Conservation (phyloP, 2,797 vertebrate genomes). For the Neoniphon sammara region DNA sequence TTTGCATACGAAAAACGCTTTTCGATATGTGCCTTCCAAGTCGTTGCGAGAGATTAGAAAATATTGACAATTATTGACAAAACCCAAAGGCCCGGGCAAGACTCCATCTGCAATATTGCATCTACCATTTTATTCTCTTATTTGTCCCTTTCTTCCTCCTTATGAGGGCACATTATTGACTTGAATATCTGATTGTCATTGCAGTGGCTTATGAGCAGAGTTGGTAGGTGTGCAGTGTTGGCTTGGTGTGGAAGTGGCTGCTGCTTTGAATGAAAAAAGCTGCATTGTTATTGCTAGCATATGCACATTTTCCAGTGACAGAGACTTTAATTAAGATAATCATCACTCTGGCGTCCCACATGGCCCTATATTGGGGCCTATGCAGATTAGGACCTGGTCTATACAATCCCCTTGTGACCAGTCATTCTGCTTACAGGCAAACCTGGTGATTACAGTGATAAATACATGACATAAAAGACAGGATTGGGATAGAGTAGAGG, state of each 20-base stretch:
- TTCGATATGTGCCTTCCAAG: slow-evolving; percentile 66
- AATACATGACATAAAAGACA: slow-evolving; percentile 74
- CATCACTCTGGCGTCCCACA: slow-evolving; percentile 67
- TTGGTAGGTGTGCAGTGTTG: slow-evolving; percentile 22
- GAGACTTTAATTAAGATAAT: slow-evolving; percentile 83
- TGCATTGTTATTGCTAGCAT: slow-evolving; percentile 77
- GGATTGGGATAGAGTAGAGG: slow-evolving; percentile 35
- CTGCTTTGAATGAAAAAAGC: slow-evolving; percentile 52
- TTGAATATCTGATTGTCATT: slow-evolving; percentile 69
- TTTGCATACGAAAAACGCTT: slow-evolving; percentile 77
- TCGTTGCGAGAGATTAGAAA: slow-evolving; percentile 75
- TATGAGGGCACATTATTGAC: slow-evolving; percentile 67
- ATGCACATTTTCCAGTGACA: slow-evolving; percentile 77
- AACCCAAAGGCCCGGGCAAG: slow-evolving; percentile 56
- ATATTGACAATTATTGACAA: slow-evolving; percentile 79
- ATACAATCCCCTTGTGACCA: slow-evolving; percentile 56
- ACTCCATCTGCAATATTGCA: slow-evolving; percentile 71
- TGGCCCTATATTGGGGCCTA: slow-evolving; percentile 61
- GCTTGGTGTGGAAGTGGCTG: slow-evolving; percentile 42
- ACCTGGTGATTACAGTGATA: slow-evolving; percentile 74
- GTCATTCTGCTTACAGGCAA: slow-evolving; percentile 68
- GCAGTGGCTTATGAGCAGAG: slow-evolving; percentile 54
- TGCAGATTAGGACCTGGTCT: slow-evolving; percentile 63
- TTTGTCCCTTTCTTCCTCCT: slow-evolving; percentile 53
- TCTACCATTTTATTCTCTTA: slow-evolving; percentile 58